phyloP scores from a whole-genome alignment of 2,888 invertebrate species.

The Elysia crispata region DNA sequence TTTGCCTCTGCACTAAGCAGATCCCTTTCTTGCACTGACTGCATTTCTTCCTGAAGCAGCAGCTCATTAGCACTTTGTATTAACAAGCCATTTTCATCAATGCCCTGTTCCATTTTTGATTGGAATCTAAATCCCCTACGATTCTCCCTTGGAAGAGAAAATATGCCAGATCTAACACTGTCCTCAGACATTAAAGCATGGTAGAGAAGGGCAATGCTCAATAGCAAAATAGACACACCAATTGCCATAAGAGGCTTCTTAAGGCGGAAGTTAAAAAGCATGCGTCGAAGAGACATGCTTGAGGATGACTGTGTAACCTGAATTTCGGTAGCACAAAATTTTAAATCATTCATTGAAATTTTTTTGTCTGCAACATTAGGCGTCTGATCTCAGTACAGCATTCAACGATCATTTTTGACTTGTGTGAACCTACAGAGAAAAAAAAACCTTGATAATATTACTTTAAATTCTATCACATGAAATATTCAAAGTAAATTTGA shows the following conservation, averaged over 20 bases:
- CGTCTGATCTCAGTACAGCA: too few relatives aligned
- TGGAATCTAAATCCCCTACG: slow-evolving; percentile 36
- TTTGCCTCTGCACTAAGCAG: slow-evolving; percentile 25
- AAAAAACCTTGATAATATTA: too few relatives aligned
- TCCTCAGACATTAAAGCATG: slow-evolving; percentile 36
- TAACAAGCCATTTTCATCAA: not conserved
- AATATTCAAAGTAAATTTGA: too few relatives aligned
- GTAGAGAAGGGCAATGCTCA: slow-evolving; percentile 48
- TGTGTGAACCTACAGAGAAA: too few relatives aligned
- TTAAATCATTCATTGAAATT: too few relatives aligned
- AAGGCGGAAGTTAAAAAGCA: slow-evolving; percentile 20
- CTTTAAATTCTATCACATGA: too few relatives aligned
- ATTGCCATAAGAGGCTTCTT: slow-evolving; percentile 40
- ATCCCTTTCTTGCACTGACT: slow-evolving; percentile 25
- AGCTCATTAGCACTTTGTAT: too few relatives aligned
- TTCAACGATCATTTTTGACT: too few relatives aligned
- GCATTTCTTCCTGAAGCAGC: not conserved
- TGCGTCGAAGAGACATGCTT: slow-evolving; percentile 5
- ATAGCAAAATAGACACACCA: slow-evolving; percentile 37
- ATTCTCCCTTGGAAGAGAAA: slow-evolving; percentile 45
- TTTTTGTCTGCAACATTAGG: too few relatives aligned
- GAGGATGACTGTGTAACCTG: not conserved
- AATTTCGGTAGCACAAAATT: not conserved
- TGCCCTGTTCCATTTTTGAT: not conserved
- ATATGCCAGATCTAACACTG: not conserved